Evolutionary conservation across 2,888 invertebrate species (phyloP), one percentile per base, ranked within the genome.

Genomic region (Leucoma salicis): DNA sequence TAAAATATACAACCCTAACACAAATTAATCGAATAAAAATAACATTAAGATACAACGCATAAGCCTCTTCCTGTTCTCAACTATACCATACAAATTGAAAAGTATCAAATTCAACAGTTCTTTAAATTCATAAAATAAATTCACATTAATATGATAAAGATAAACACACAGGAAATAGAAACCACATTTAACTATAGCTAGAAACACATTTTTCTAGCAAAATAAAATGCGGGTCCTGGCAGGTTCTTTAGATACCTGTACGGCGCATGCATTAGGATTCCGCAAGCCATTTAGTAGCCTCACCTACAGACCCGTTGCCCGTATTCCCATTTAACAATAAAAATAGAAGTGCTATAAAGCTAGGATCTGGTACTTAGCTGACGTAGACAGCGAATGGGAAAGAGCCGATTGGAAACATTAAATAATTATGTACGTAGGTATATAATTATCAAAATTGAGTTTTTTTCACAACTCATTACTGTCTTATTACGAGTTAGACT

Each of bases 281-380:
- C 76, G 72, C 77, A 73, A 73, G 70, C 70, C 75, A 76, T 78
- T 78, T 78, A 79, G 64, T 58, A 58, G 63, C 61, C 80, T 89
- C 85, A 89, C 89, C 89, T 87, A 89, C 81, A 89, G 82, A 89
- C 89, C 89, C 74, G 82, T 84, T 89, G 88, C 88, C 88, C 89
- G 88, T 88, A 88, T 89, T 89, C 81, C 73, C 74, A 78, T 79
- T 75, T 75, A 70, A 68, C 63, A 60, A 78, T 83, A 87, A 88
- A 88, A 89, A 83, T 82, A 82, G 78, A 82, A 56, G 76, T 75
- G 78, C 74, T 69, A 70, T 81, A 79, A 80, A 84, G 78, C 82
- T 82, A 78, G 83, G 76, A 82, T 81, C 85, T 85, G 85, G 79
- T 74, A 70, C 35, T 60, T 62, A 51, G n/a, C n/a, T n/a, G n/a